These are phyloP conservation scores for Aphrophora alni DNA, from an alignment of 2,888 invertebrate genomes.

Conservation along the genomic window DNA sequence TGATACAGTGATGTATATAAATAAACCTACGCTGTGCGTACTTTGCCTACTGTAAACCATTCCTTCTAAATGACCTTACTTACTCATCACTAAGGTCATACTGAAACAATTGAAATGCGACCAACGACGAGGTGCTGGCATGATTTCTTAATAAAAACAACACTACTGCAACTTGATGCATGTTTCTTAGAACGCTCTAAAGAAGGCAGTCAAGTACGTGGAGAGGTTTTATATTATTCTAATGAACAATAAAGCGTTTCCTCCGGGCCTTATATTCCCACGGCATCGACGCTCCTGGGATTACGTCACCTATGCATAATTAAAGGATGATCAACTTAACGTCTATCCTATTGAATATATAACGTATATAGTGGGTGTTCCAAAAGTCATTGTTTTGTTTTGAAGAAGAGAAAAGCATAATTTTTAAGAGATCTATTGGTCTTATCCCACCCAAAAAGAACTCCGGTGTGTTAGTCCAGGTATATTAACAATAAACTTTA, in stretches of 20 bases:
- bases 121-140: neutral
- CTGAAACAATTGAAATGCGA: neutral
- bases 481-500: too few species aligned
- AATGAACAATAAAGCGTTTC: constrained; percentile 1
- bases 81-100: constrained; percentile 6
- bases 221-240: neutral
- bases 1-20: too few species aligned
- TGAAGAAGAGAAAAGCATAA: too few species aligned
- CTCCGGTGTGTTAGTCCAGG: too few species aligned
- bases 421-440: too few species aligned
- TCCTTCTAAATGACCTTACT: neutral
- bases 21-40: too few species aligned
- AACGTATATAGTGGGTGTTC: too few species aligned
- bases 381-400: too few species aligned
- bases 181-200: neutral
- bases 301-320: neutral
- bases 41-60: too few species aligned
- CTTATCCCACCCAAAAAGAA: too few species aligned
- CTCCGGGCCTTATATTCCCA: neutral
- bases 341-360: too few species aligned
- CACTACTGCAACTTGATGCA: neutral
- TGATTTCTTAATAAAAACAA: too few species aligned
- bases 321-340: neutral
- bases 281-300: neutral
- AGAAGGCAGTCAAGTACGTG: neutral